Conservation (phyloP, 2,888 invertebrate species). For the Xylota sylvarum region DNA sequence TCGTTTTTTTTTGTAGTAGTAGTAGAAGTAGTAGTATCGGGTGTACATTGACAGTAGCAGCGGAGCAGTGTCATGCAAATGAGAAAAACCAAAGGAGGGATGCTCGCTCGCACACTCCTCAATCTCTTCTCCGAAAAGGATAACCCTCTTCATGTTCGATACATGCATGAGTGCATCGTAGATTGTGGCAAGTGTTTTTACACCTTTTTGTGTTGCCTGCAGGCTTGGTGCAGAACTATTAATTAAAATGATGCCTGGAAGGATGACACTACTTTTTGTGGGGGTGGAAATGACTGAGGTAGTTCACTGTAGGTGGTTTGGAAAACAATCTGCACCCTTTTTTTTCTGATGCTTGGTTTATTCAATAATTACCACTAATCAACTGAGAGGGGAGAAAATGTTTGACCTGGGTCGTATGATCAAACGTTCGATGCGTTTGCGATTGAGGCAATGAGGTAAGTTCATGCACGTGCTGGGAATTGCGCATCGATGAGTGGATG, state of each 20-base stretch:
- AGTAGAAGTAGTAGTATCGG: background rate
- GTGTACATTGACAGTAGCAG: constrained; percentile 55
- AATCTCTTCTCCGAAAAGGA: constrained; percentile 42
- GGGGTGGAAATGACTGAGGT: constrained; percentile 4
- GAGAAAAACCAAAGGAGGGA: constrained; percentile 22
- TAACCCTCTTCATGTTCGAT: constrained; percentile 64
- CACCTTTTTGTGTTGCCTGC: constrained; percentile 55
- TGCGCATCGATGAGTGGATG: background rate
- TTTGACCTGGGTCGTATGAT: constrained; percentile 11
- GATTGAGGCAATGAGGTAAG: background rate
- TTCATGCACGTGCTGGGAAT: background rate
- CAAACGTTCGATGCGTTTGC: background rate
- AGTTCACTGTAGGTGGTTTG: constrained; percentile 1
- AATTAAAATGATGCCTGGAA: constrained; percentile 67
- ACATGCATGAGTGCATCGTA: constrained; percentile 43
- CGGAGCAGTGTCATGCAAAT: constrained; percentile 51
- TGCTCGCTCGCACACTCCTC: constrained; percentile 11
- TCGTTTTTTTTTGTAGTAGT: constrained; percentile 6
- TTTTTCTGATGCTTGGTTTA: constrained; percentile 7
- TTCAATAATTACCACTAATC: constrained; percentile 32
- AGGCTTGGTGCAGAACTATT: constrained; percentile 63
- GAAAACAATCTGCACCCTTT: constrained; percentile 16
- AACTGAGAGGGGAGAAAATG: background rate
- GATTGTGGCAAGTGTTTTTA: constrained; percentile 71
- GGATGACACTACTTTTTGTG: constrained; percentile 47